Conservation (phyloP, 1,140 invertebrate genomes). For the Amyelois transitella region DNA sequence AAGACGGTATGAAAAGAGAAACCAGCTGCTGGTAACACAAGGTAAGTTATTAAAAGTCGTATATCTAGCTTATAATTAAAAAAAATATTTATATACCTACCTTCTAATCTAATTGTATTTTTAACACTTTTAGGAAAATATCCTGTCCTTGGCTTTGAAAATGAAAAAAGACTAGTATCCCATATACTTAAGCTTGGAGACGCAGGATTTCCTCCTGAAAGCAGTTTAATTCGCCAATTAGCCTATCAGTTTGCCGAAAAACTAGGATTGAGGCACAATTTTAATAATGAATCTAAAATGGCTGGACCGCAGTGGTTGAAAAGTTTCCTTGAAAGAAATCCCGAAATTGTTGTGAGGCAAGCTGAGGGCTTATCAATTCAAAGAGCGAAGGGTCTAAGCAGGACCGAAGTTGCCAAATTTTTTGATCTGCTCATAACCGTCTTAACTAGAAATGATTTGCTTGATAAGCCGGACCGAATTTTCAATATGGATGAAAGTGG, state of each 20-base stretch:
- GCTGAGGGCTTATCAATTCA: slow-evolving; percentile 48
- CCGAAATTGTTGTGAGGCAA: slow-evolving; percentile 36
- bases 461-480: too few species aligned
- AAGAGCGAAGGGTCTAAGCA: slow-evolving; percentile 35
- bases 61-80: slow-evolving; percentile 9
- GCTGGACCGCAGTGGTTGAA: slow-evolving; percentile 39
- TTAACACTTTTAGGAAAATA: slow-evolving; percentile 27
- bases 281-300: slow-evolving; percentile 35
- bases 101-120: slow-evolving; percentile 2
- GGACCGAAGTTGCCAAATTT: slow-evolving; percentile 36
- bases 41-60: slow-evolving; percentile 16
- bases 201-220: slow-evolving; percentile 29
- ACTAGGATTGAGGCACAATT: slow-evolving; percentile 32
- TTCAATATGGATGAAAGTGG: too few species aligned
- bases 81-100: slow-evolving; percentile 9
- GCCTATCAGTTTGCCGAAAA: slow-evolving; percentile 43
- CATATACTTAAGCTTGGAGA: slow-evolving; percentile 34
- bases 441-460: slow-evolving; percentile 28
- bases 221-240: slow-evolving; percentile 22
- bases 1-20: slow-evolving; percentile 22
- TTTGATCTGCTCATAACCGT: slow-evolving; percentile 35
- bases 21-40: slow-evolving; percentile 14
- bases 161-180: slow-evolving; percentile 35
- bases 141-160: slow-evolving; percentile 25
- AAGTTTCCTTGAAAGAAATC: slow-evolving; percentile 46